Percentiles rank a stretch among this genome's conserved stretches.
phyloP scores from a whole-genome alignment of 1,140 invertebrate genomes.

The Pseudomyrmex gracilis region DNA sequence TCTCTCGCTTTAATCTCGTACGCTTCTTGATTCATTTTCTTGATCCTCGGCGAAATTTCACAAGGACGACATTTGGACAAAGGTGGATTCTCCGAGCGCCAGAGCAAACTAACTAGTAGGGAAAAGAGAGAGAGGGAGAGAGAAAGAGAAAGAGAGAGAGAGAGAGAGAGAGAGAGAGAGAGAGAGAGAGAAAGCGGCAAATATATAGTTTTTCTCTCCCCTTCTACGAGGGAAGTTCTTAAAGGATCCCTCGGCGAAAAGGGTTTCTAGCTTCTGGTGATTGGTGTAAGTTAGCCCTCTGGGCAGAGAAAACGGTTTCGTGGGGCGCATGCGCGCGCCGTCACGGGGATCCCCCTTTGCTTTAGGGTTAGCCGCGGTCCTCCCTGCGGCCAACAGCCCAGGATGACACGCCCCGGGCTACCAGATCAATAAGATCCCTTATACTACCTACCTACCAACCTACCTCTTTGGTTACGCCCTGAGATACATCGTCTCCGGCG shows the following conservation, averaged over 20 bases:
- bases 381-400: slow-evolving; percentile 85
- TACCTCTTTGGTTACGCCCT: slow-evolving; percentile 81
- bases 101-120: slow-evolving; percentile 53
- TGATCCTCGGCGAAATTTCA: slow-evolving; percentile 48
- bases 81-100: slow-evolving; percentile 39
- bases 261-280: slow-evolving; percentile 85
- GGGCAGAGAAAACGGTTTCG: slow-evolving; percentile 76
- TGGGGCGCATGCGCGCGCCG: slow-evolving; percentile 77
- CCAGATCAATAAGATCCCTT: slow-evolving; percentile 86
- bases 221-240: slow-evolving; percentile 75
- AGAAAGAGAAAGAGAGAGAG: not conserved
- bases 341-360: slow-evolving; percentile 79
- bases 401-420: slow-evolving; percentile 86
- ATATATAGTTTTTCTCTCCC: slow-evolving; percentile 70
- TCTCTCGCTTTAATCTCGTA: too few relatives aligned
- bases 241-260: slow-evolving; percentile 79
- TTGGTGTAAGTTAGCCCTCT: slow-evolving; percentile 84
- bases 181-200: slow-evolving; percentile 45
- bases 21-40: not conserved
- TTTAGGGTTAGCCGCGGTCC: slow-evolving; percentile 85
- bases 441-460: slow-evolving; percentile 81
- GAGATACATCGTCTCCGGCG: slow-evolving; percentile 68
- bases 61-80: slow-evolving; percentile 61
- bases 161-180: not conserved
- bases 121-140: too few relatives aligned